Percentiles rank a stretch among this genome's conserved stretches.
phyloP scores from a whole-genome alignment of 1,140 invertebrate species.

The Bombyx mandarina region DNA sequence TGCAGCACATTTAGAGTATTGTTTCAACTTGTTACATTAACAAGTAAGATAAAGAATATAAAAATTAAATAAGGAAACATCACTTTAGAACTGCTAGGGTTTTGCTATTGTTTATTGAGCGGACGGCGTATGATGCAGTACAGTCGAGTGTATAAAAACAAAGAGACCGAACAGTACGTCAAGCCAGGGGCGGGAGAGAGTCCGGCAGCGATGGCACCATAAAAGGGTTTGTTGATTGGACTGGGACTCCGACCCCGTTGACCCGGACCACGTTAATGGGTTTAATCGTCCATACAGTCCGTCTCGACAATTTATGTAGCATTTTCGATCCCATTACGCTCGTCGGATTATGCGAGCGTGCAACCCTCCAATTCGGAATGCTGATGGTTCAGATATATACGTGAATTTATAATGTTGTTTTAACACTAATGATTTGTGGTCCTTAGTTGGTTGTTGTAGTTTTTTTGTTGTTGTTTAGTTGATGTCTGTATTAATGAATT shows the following conservation, averaged over 20 bases:
- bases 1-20: too few species aligned
- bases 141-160: too few species aligned
- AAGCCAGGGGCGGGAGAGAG: conserved; percentile 1
- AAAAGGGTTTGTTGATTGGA: conserved; percentile 62
- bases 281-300: conserved; percentile 60
- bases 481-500: too few species aligned
- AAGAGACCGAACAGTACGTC: conserved; percentile 2
- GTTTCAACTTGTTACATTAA: too few species aligned
- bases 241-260: conserved; percentile 41
- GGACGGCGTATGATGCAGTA: too few species aligned
- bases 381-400: conserved; percentile 35
- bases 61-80: too few species aligned
- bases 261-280: conserved; percentile 62
- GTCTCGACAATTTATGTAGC: conserved; percentile 64
- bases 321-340: conserved; percentile 67
- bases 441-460: not conserved
- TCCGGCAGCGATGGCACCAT: conserved; percentile 26
- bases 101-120: too few species aligned
- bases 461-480: too few species aligned
- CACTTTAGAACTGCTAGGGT: too few species aligned
- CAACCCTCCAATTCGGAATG: conserved; percentile 39
- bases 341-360: conserved; percentile 45
- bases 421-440: conserved; percentile 15
- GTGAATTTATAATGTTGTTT: conserved; percentile 38
- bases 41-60: too few species aligned